Evolutionary conservation across 2,797 vertebrate species (phyloP).

Genomic region (Sebastes ruberrimus): DNA sequence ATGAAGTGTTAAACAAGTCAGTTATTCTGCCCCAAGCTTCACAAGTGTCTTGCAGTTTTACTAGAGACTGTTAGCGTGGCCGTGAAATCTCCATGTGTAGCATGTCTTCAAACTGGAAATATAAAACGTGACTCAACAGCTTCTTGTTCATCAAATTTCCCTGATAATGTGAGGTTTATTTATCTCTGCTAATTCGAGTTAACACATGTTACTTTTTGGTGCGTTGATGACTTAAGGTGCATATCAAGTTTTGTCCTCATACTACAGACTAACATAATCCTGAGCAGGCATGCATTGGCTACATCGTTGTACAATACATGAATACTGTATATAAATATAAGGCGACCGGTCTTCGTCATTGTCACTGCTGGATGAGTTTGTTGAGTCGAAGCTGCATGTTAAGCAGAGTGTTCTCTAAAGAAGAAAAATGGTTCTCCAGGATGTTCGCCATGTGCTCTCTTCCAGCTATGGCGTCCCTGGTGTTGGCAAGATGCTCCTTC

Average conservation of each 20-base stretch:
- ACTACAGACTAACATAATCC: conserved; percentile 17
- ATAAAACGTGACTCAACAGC: conserved; percentile 36
- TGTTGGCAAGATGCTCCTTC: conserved; percentile 72
- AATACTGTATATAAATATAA: conserved; percentile 22
- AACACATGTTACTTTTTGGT: background rate
- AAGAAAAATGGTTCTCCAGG: conserved; percentile 75
- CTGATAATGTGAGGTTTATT: conserved; percentile 13
- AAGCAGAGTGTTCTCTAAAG: conserved; percentile 75
- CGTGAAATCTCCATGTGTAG: conserved; percentile 12
- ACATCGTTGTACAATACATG: conserved; percentile 22
- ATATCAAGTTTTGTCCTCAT: conserved; percentile 13
- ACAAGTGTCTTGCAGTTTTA: conserved; percentile 15
- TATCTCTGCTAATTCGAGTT: background rate
- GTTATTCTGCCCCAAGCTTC: background rate
- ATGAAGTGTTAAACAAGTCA: background rate
- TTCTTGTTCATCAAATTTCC: conserved; percentile 11
- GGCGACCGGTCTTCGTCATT: background rate
- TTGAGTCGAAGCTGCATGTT: conserved; percentile 75
- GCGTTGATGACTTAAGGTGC: conserved; percentile 1
- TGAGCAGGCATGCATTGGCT: conserved; percentile 42
- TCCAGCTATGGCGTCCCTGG: conserved; percentile 63
- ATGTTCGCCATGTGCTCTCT: conserved; percentile 62
- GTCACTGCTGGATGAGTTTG: conserved; percentile 72
- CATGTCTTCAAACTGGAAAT: conserved; percentile 4
- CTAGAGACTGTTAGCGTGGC: background rate